Base-by-base conservation (phyloP, 2,888 invertebrate genomes). In the Drosophila neonasuta region DNA sequence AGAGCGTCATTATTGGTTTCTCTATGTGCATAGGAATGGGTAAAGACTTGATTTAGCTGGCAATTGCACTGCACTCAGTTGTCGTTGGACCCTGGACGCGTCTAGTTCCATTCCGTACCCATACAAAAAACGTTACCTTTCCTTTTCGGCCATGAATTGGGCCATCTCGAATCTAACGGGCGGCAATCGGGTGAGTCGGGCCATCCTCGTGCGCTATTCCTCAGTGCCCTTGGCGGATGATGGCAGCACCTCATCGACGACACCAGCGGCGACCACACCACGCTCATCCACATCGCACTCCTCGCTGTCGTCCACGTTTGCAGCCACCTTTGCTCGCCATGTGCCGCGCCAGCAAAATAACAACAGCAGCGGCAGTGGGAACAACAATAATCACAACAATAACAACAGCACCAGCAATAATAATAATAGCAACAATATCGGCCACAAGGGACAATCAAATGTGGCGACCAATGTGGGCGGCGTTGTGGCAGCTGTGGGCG, bases 151-250 rank as follows among this genome's bases (percentile, higher is more conserved):
- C 80, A 90, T 90, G 90, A 90, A 90, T 83, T 90, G 90, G 90
- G 91, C 90, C 74, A 88, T 90, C 57, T 90, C 90, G 50, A 90
- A 90, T 86, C 75, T 91, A 69, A 90, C 90, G 72, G 90, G 90
- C 71, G 87, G 90, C 73, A 90, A 90, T 88, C 91, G 90, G 13
- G 90, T 91, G 56, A 90, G 90, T 79, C 90, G 90, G 59, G 90
- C 90, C 30, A 88, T 90, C 60, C 88, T 91, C 46, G 90, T 90
- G 41, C 89, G 90, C 20, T 90, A 90, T 70, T 91, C 90, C 10
- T 89, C 90, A 39, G 90, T 90, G 58, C 90, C 90, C 10, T 62
- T 89, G 68, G 82, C 86, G 8, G 90, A 89, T 13, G 79, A 82
- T 30, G 73, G 68, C n/a, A 78, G 80, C 51, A 36, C 36, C 36